A percentile compares a stretch with the other conserved stretches of the same genome.
Conservation (phyloP, 2,888 invertebrate genomes). For the Rosalia funebris region DNA sequence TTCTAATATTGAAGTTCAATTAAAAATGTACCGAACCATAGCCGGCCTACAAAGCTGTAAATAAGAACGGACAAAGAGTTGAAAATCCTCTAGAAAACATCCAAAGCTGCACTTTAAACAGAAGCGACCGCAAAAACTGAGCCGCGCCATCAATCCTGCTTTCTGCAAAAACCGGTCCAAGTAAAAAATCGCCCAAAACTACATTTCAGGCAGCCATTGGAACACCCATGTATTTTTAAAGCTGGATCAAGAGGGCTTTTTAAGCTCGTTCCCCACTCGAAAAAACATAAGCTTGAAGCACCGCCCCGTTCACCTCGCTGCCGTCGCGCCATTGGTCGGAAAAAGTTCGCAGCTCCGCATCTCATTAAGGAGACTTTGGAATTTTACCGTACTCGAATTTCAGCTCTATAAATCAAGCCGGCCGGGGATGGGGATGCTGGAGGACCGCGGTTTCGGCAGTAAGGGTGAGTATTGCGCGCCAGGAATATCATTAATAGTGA, state of each 20-base stretch:
- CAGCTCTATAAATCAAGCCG: constrained; percentile 62
- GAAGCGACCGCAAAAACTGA: constrained; percentile 57
- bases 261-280: constrained; percentile 59
- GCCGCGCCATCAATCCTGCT: constrained; percentile 57
- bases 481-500: constrained; percentile 58
- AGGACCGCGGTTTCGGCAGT: constrained; percentile 43
- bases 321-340: constrained; percentile 59
- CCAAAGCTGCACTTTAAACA: constrained; percentile 60
- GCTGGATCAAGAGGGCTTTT: constrained; percentile 60
- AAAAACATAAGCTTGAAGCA: constrained; percentile 54
- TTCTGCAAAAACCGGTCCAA: constrained; percentile 56
- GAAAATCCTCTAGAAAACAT: constrained; percentile 58
- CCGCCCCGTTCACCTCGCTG: constrained; percentile 55
- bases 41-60: constrained; percentile 50
- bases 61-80: constrained; percentile 56
- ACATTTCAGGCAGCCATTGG: constrained; percentile 63
- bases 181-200: constrained; percentile 61
- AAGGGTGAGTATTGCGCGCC: constrained; percentile 52
- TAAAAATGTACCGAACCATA: constrained; percentile 48
- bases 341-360: constrained; percentile 63
- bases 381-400: constrained; percentile 62
- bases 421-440: constrained; percentile 43
- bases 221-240: constrained; percentile 64
- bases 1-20: constrained; percentile 42
- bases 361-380: constrained; percentile 64